Evolutionary conservation across 2,888 invertebrate genomes (phyloP).

Genomic region (Lycocerus yunnanus): DNA sequence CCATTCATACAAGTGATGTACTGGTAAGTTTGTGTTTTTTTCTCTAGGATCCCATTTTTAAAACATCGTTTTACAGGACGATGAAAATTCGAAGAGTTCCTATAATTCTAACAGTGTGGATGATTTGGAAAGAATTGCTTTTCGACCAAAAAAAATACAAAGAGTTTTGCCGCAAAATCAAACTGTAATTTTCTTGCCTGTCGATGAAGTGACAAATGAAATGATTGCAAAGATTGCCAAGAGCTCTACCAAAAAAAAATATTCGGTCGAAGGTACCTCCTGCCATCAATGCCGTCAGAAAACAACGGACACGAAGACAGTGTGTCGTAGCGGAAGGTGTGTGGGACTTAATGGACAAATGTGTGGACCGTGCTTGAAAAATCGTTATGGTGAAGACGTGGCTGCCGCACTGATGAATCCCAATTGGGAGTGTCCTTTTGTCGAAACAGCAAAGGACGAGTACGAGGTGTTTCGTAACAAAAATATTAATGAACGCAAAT

Average conservation of each 20-base stretch:
- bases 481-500: conserved; percentile 49
- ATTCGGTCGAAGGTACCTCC: conserved; percentile 52
- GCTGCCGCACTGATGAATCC: conserved; percentile 58
- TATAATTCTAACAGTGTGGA: not conserved
- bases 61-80: not conserved
- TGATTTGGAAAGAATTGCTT: not conserved
- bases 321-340: conserved; percentile 60
- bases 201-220: conserved; percentile 51
- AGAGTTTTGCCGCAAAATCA: not conserved
- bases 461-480: conserved; percentile 45
- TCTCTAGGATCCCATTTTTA: not conserved
- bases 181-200: conserved; percentile 42
- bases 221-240: conserved; percentile 49
- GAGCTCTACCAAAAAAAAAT: conserved; percentile 42
- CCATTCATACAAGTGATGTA: conserved; percentile 31
- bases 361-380: conserved; percentile 63
- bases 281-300: conserved; percentile 68
- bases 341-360: conserved; percentile 62
- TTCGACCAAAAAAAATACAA: not conserved
- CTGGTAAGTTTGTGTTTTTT: not conserved
- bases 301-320: conserved; percentile 63
- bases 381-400: conserved; percentile 63
- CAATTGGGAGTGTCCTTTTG: conserved; percentile 59
- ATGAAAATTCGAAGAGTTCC: not conserved
- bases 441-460: conserved; percentile 33